Base-by-base conservation (phyloP, 2,888 invertebrate genomes). In the Pyralis farinalis region DNA sequence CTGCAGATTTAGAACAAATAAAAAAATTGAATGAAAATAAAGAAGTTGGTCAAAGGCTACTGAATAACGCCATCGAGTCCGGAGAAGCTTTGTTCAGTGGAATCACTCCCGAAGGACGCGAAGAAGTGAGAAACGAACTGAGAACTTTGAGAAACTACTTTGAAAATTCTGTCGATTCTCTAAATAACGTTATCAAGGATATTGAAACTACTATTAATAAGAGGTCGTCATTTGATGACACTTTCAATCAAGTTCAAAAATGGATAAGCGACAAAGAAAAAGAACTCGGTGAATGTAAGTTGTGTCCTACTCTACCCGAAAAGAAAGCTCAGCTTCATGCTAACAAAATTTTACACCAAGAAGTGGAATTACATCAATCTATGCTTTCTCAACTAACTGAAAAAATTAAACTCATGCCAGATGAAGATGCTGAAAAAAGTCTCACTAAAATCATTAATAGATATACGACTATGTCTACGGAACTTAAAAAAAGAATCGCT, bases 211-310 rank as follows among this genome's bases (percentile, higher is more conserved):
- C 95, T 28, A 91, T 98, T 47, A 94, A 97, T 70, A 96, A 97
- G 59, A 92, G 97, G 75, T 96, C 96, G 2, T 97, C 97, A 1
- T 97, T 98, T 71, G 97, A 98, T 71, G 97, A 98, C 58, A 97
- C 96, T 48, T 95, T 96, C 55, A 93, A 94, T 34, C 97, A 97
- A 90, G 93, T 97, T 5, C 93, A 94, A 53, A 93, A 94, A 65
- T 98, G 98, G 96, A 91, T 98, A 20, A 91, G 91, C 40, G 97
- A 97, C 0, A 94, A 95, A 68, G 91, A 91, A 35, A 94, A 94
- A 66, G 87, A 97, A 25, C 92, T 93, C 1, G 92, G 93, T 28
- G 93, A 92, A 37, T 90, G 93, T 38, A 93, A 94, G 51, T 78
- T 96, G 2, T 93, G 96, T 59, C 92, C 96, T 1, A 95, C 94